Evolutionary conservation across 2,113 vertebrate species (phyloP).

Genomic region (Chaetodon trifascialis): DNA sequence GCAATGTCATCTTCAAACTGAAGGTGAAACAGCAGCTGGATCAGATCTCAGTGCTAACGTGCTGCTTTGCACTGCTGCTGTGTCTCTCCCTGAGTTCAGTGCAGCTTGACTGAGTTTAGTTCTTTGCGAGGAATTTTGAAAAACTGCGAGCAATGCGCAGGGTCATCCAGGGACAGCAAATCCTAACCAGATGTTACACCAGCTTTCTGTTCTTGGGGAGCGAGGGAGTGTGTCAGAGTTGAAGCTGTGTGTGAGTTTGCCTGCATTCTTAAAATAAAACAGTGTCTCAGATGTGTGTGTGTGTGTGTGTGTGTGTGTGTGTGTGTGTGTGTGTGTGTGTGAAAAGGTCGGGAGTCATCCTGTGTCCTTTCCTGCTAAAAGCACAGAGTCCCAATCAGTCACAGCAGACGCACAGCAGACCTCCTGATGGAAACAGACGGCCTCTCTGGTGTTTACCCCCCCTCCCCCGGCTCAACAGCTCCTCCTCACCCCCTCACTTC

Average conservation of each 20-base stretch:
- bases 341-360: background rate
- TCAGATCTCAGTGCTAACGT: background rate
- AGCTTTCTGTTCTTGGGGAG: slow-evolving; percentile 21
- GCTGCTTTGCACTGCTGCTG: background rate
- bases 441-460: slow-evolving; percentile 4
- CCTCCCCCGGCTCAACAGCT: background rate
- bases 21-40: background rate
- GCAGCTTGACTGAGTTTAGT: background rate
- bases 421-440: slow-evolving; percentile 29
- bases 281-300: background rate
- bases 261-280: background rate
- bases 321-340: too few species aligned
- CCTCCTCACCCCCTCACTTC: background rate
- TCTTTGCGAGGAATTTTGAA: background rate
- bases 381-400: background rate
- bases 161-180: slow-evolving; percentile 24
- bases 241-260: background rate
- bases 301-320: background rate
- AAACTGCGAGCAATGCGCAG: background rate
- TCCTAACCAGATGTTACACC: slow-evolving; percentile 31
- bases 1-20: background rate
- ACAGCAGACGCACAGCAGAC: slow-evolving; percentile 35
- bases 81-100: background rate
- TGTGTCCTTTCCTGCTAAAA: slow-evolving; percentile 38
- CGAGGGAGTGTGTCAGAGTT: background rate